Percentiles rank a stretch among this genome's conserved stretches.
Evolutionary conservation across 1,140 invertebrate genomes (phyloP).

Genomic region (Laupala kohalensis): DNA sequence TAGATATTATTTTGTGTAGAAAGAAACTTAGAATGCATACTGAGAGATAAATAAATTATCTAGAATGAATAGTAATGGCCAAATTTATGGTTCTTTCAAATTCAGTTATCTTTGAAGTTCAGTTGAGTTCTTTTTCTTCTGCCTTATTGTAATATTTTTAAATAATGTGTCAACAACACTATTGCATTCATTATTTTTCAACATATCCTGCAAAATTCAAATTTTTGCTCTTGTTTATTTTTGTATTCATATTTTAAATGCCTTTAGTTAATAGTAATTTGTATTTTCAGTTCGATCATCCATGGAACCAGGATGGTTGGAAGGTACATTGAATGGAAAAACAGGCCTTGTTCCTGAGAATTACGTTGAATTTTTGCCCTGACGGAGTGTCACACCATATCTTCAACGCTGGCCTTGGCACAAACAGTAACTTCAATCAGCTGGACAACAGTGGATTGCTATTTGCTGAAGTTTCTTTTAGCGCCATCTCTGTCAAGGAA

Average conservation of each 20-base stretch:
- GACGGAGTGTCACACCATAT: constrained; percentile 19
- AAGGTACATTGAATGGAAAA: constrained; percentile 86
- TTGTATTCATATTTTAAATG: not conserved
- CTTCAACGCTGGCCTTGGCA: not conserved
- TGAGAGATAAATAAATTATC: too few relatives aligned
- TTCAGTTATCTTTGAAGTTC: too few relatives aligned
- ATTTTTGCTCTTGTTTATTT: not conserved
- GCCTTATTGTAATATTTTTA: too few relatives aligned
- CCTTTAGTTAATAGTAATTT: not conserved
- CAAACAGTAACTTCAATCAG: not conserved
- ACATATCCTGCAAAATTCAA: constrained; percentile 1
- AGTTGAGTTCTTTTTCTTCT: too few relatives aligned
- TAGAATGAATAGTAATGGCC: too few relatives aligned
- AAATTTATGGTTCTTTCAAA: too few relatives aligned
- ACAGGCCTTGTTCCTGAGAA: constrained; percentile 92
- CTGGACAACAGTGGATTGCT: too few relatives aligned
- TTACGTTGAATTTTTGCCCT: constrained; percentile 81
- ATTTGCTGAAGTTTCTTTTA: too few relatives aligned
- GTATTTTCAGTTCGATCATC: constrained; percentile 62
- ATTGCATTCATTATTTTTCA: not conserved
- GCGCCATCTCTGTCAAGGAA: too few relatives aligned
- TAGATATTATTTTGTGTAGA: too few relatives aligned
- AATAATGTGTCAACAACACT: too few relatives aligned
- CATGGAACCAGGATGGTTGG: constrained; percentile 90
- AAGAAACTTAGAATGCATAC: too few relatives aligned